Conservation (phyloP, 1,140 invertebrate species). For the Acarapis woodi region DNA sequence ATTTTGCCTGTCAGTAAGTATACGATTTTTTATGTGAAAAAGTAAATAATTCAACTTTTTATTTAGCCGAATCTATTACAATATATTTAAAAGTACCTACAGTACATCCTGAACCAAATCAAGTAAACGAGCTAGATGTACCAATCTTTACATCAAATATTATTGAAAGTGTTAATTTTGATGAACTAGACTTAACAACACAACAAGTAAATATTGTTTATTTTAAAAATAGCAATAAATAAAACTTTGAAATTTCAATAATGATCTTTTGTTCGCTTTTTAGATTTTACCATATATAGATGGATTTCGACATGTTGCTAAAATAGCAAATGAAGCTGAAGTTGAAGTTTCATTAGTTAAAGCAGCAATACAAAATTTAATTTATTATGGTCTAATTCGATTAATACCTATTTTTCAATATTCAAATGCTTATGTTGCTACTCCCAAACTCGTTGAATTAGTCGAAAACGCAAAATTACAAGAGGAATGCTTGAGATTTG, state of each 20-base stretch:
- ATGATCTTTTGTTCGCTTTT: background rate
- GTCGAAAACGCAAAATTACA: constrained; percentile 30
- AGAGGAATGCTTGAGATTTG: constrained; percentile 38
- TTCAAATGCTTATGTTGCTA: constrained; percentile 65
- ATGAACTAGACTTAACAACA: constrained; percentile 79
- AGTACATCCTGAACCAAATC: constrained; percentile 26
- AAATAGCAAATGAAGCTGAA: constrained; percentile 32
- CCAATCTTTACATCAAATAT: constrained; percentile 33
- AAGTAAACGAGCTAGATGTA: constrained; percentile 62
- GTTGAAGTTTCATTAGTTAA: constrained; percentile 80
- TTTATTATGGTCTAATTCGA: constrained; percentile 46
- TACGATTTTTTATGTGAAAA: background rate
- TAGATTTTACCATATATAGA: constrained; percentile 57
- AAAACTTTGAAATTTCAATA: background rate
- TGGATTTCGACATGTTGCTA: constrained; percentile 55
- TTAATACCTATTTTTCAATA: constrained; percentile 74
- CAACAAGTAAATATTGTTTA: constrained; percentile 24
- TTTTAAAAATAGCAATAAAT: background rate
- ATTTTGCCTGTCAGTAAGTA: constrained; percentile 22
- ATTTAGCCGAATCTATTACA: constrained; percentile 19
- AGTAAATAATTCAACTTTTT: constrained; percentile 5
- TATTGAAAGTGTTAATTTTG: constrained; percentile 28
- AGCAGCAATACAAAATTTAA: constrained; percentile 68
- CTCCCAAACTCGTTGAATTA: constrained; percentile 31
- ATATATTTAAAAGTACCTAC: constrained; percentile 21